These are phyloP conservation scores for Poecilus cupreus DNA, from an alignment of 2,888 invertebrate species.

Conservation along the genomic window DNA sequence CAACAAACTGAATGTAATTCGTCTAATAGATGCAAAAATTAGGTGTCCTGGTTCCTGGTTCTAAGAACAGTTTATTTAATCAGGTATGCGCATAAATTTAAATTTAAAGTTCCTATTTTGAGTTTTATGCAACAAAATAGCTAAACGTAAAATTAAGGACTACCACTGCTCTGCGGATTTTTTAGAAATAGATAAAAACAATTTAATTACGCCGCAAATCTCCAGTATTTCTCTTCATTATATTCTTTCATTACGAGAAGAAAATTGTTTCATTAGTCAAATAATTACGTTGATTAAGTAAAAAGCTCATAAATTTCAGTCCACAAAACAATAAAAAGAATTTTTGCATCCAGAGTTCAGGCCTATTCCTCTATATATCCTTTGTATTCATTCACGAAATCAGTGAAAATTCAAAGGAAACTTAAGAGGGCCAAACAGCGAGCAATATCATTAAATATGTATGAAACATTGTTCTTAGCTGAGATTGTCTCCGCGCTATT, in stretches of 20 bases:
- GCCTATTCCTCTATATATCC: background rate
- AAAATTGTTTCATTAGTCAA: conserved; percentile 5
- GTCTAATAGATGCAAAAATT: no score
- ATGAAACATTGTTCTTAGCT: conserved; percentile 48
- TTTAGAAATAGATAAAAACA: no score
- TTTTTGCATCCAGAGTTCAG: background rate
- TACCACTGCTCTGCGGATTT: no score
- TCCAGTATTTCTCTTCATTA: no score
- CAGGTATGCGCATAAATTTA: no score
- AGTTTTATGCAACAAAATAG: no score
- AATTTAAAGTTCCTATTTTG: no score
- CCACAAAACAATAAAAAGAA: conserved; percentile 25
- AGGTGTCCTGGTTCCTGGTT: no score
- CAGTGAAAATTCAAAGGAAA: conserved; percentile 54
- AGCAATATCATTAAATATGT: conserved; percentile 58
- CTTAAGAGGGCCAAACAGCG: conserved; percentile 39
- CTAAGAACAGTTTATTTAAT: no score
- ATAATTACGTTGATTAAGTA: conserved; percentile 17
- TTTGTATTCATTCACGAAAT: conserved; percentile 48
- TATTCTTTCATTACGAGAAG: background rate
- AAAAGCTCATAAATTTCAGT: background rate
- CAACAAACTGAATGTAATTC: no score
- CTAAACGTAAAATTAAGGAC: no score
- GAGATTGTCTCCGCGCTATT: conserved; percentile 43
- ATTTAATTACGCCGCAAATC: no score